Percentiles rank a stretch among this genome's conserved stretches.
These are phyloP conservation scores for rabbit (Oryctolagus cuniculus) DNA, from an alignment of 2,113 vertebrate genomes.

Conservation along the genomic window DNA sequence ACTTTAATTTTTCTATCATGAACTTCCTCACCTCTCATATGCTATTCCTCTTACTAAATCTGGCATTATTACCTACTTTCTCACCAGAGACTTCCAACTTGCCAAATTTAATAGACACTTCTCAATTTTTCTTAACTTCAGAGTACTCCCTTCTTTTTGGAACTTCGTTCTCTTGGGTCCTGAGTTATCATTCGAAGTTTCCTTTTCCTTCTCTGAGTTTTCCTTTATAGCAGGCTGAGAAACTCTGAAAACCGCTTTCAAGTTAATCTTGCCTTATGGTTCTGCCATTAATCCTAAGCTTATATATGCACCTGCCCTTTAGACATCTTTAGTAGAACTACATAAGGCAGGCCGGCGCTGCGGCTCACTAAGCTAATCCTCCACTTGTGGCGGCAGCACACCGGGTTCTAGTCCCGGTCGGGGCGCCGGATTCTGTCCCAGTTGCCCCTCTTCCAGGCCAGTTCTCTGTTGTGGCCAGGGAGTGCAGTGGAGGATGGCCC, in stretches of 20 bases:
- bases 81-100: slow-evolving; percentile 14
- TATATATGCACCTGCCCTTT: not conserved
- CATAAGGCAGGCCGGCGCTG: not conserved
- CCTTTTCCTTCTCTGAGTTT: slow-evolving; percentile 20
- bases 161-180: slow-evolving; percentile 26
- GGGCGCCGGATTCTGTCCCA: no score
- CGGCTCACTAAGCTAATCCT: no score
- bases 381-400: no score
- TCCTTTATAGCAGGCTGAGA: not conserved
- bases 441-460: no score
- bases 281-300: slow-evolving; percentile 55
- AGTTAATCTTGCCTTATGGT: not conserved
- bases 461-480: no score
- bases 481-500: no score
- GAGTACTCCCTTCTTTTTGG: not conserved
- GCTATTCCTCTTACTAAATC: not conserved
- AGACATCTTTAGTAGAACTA: not conserved
- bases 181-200: slow-evolving; percentile 2
- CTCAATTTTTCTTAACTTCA: slow-evolving; percentile 30
- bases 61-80: not conserved
- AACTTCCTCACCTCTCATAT: not conserved
- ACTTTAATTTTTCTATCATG: not conserved
- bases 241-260: not conserved
- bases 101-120: not conserved
- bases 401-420: no score